A percentile compares a stretch with the other conserved stretches of the same genome.
Conservation (phyloP, 2,888 invertebrate genomes). For the Alsophila aescularia region DNA sequence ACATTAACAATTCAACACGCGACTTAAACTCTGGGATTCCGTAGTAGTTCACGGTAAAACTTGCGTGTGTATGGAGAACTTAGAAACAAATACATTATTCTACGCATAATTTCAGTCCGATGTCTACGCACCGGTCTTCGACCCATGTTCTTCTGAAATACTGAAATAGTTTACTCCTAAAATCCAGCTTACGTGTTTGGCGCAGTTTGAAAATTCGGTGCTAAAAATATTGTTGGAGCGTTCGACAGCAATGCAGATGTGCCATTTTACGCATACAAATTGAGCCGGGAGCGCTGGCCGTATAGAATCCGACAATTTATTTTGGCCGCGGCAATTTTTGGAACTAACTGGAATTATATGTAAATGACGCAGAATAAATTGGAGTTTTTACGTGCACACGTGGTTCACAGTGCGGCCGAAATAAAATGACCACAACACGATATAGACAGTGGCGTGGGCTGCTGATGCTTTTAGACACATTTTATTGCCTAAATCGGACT, state of each 20-base stretch:
- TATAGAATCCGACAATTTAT: slow-evolving; percentile 25
- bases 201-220: slow-evolving; percentile 60
- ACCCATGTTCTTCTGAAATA: not conserved
- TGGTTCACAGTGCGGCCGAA: not conserved
- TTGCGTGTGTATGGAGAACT: slow-evolving; percentile 42
- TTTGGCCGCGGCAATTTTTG: slow-evolving; percentile 30
- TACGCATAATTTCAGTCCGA: slow-evolving; percentile 20
- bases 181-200: slow-evolving; percentile 40
- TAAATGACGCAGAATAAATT: slow-evolving; percentile 3
- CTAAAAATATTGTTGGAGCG: slow-evolving; percentile 68
- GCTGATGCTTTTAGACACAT: not conserved
- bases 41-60: slow-evolving; percentile 42
- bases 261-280: slow-evolving; percentile 69
- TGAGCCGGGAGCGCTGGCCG: slow-evolving; percentile 47
- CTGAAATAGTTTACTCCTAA: not conserved
- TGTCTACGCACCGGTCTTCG: not conserved
- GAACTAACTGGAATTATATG: not conserved
- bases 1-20: slow-evolving; percentile 50
- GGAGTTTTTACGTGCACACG: not conserved
- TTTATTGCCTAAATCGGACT: slow-evolving; percentile 5
- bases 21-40: slow-evolving; percentile 48
- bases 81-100: slow-evolving; percentile 34
- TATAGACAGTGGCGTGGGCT: slow-evolving; percentile 18
- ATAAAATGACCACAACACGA: not conserved
- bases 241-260: slow-evolving; percentile 76